Conservation (phyloP, 2,888 invertebrate species). For the Drosophila prolongata region DNA sequence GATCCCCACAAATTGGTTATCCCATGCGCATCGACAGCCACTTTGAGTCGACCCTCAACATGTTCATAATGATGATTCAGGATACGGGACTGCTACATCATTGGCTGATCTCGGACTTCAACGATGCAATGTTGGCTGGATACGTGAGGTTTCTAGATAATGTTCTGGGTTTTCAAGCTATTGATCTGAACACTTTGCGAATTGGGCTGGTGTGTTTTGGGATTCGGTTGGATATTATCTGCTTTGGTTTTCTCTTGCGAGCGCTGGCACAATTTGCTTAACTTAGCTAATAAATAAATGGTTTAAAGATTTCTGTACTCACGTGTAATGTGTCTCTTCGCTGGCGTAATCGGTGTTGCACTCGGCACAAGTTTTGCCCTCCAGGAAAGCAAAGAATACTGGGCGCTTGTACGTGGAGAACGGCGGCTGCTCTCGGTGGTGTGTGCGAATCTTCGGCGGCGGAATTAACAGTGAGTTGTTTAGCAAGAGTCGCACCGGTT, state of each 20-base stretch:
- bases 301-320: slow-evolving; percentile 82
- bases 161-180: slow-evolving; percentile 52
- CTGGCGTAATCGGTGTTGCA: slow-evolving; percentile 90
- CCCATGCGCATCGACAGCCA: slow-evolving; percentile 72
- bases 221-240: slow-evolving; percentile 34
- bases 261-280: neutral
- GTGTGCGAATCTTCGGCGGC: slow-evolving; percentile 81
- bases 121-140: slow-evolving; percentile 58
- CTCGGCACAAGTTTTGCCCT: slow-evolving; percentile 89
- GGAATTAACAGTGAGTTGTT: slow-evolving; percentile 79
- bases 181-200: slow-evolving; percentile 62
- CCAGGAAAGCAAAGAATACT: slow-evolving; percentile 80
- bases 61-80: slow-evolving; percentile 69
- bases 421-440: slow-evolving; percentile 80
- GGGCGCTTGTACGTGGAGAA: slow-evolving; percentile 76
- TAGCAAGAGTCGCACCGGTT: slow-evolving; percentile 71
- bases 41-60: slow-evolving; percentile 52
- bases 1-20: slow-evolving; percentile 66
- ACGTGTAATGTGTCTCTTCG: slow-evolving; percentile 91
- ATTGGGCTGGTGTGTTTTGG: slow-evolving; percentile 62
- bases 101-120: slow-evolving; percentile 62
- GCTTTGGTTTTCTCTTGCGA: slow-evolving; percentile 28
- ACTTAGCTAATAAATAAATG: neutral
- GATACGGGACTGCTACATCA: slow-evolving; percentile 56
- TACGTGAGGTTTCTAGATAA: slow-evolving; percentile 69